Conservation (phyloP, 2,888 invertebrate species). For the Celastrina argiolus region DNA sequence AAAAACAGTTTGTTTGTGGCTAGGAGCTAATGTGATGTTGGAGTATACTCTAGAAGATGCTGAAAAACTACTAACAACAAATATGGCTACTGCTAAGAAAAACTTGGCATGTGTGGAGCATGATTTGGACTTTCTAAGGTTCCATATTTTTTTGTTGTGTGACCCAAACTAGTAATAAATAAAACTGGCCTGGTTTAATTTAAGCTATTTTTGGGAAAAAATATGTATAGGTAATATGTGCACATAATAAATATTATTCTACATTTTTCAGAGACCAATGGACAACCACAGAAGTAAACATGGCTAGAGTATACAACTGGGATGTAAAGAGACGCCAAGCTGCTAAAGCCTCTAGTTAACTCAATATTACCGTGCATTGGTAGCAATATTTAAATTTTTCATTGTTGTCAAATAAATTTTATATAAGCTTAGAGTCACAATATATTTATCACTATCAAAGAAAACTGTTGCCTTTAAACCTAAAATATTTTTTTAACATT, state of each 20-base stretch:
- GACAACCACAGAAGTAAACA: conserved; percentile 98
- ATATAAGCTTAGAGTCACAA: conserved; percentile 10
- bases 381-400: conserved; percentile 12
- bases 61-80: conserved; percentile 87
- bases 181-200: no score
- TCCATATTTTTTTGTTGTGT: conserved; percentile 32
- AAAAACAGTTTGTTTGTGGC: conserved; percentile 90
- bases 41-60: conserved; percentile 97
- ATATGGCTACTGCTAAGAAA: conserved; percentile 89
- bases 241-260: conserved; percentile 11
- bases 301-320: conserved; percentile 99
- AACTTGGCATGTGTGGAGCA: conserved; percentile 91
- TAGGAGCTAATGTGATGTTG: conserved; percentile 97
- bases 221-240: no score
- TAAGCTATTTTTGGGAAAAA: no score
- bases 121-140: conserved; percentile 95
- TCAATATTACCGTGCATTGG: background rate
- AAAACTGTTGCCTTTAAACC: background rate
- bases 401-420: conserved; percentile 10
- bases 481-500: background rate
- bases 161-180: no score
- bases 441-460: background rate
- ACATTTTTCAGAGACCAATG: conserved; percentile 89
- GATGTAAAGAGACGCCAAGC: conserved; percentile 95
- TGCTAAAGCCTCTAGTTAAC: conserved; percentile 71